Base-by-base conservation (phyloP, 2,797 vertebrate genomes). In the Galagoides demidoff region DNA sequence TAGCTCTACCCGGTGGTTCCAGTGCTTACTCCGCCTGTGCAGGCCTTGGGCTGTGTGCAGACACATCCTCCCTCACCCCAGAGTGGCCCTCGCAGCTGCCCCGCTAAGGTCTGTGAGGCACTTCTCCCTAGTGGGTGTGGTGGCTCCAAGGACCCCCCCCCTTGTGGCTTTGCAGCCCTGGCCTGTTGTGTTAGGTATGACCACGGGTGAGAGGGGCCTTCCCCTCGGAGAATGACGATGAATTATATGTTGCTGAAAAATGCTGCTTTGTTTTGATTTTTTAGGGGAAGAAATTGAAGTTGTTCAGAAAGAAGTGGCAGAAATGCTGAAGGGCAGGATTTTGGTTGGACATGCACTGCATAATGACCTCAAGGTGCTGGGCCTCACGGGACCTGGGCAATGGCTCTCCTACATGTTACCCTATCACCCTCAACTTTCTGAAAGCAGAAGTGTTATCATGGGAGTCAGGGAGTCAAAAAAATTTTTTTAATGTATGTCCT, bases 281-380 rank as follows among this genome's bases (percentile, higher is more conserved):
- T 78, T 92, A 99, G 99, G 99, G 43, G 99, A 99, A 97, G 89
- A 98, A 4, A 92, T 99, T 6, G 98, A 96, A 76, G 98, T 98
- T 0, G 99, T 99, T 37, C 99, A 99, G 98, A 98, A 97, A 93
- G 99, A 99, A 85, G 99, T 99, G 0, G 99, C 99, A 0, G 98
- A 99, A 12, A 99, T 99, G 97, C 94, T 99, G 55, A 96, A 98
- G 8, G 99, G 99, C 92, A 99, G 99, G 93, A 97, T 99, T 89
- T 98, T 99, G 34, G 99, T 99, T 5, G 99, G 99, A 74, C 99
- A 99, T 0, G 99, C 99, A 0, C 90, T 99, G 17, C 98, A 98
- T 96, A 99, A 99, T 4, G 99, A 99, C 87, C 95, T 99, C 6
- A 99, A 99, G 99, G 99, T 99, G 98, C 0, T 0, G 5, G 22